phyloP scores from a whole-genome alignment of 2,113 vertebrate species.

The Anolis sagrei region DNA sequence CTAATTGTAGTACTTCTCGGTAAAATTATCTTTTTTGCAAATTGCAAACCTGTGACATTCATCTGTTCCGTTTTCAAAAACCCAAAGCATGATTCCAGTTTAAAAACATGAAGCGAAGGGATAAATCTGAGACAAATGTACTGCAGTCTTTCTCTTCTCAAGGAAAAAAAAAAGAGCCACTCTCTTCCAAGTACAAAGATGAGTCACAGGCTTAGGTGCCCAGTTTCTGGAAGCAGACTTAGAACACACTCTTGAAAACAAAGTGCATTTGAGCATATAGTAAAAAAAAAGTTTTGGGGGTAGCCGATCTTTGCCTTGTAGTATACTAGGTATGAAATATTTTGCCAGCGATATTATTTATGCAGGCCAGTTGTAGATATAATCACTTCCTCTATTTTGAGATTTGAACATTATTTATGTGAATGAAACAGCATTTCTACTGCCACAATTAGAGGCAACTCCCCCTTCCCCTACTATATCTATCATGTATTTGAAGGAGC shows the following conservation, averaged over 20 bases:
- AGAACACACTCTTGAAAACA: conserved; percentile 48
- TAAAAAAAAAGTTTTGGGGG: conserved; percentile 11
- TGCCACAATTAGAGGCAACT: conserved; percentile 14
- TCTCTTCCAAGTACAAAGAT: conserved; percentile 67
- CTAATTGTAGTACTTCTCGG: conserved; percentile 39
- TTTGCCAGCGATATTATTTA: conserved; percentile 43
- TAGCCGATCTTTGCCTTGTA: not conserved
- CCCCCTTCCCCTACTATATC: not conserved
- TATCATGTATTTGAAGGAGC: conserved; percentile 18
- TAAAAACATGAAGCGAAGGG: conserved; percentile 68
- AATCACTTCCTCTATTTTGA: conserved; percentile 62
- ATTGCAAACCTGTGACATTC: conserved; percentile 39
- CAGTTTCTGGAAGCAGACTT: conserved; percentile 53
- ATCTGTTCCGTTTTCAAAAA: conserved; percentile 56
- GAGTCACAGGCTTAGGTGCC: conserved; percentile 73
- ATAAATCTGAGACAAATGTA: conserved; percentile 62
- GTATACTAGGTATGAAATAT: not conserved
- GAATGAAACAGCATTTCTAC: conserved; percentile 64
- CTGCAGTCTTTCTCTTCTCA: conserved; percentile 55
- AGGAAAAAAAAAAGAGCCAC: conserved; percentile 49
- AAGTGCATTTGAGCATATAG: not conserved
- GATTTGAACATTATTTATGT: conserved; percentile 63
- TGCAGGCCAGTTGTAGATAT: conserved; percentile 25
- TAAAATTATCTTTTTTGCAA: conserved; percentile 66
- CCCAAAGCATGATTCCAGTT: conserved; percentile 57